Base-by-base conservation (phyloP, 2,113 vertebrate genomes). In the Spilogale gracilis region DNA sequence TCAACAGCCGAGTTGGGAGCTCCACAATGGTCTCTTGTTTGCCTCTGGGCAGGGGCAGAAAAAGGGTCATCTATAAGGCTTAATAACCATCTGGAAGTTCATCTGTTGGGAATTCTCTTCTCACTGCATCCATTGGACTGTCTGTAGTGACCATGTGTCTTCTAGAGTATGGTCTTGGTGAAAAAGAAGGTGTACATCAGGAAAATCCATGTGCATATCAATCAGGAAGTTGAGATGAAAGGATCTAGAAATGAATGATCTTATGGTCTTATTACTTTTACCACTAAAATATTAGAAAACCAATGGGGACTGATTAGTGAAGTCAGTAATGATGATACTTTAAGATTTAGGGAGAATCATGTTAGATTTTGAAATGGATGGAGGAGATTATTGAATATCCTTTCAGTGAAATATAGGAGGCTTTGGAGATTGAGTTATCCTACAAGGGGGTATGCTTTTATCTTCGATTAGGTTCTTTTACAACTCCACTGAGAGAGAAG, bases 21-120 rank as follows among this genome's bases (percentile, higher is more conserved):
- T 93, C 73, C 67, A 95, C 69, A 96, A 61, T 56, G 67, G n/a
- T 76, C 58, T 93, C 38, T 80, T 88, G 58, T 86, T 94, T 73
- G 54, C 65, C 87, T 95, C 90, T 69, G 48, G 54, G 30, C 67
- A 58, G 45, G 14, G 61, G 38, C 30, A 61, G 74, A 88, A 82
- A 61, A 25, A 52, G 1, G 27, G 16, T 60, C 43, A 54, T 90
- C 85, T 23, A 30, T 67, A 54, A 25, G 25, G 9, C 52, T 50
- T 84, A 50, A 52, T 27, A 20, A 14, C 14, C 38, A 54, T 11
- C 61, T 76, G 13, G 4, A 30, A 90, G 27, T 23, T 60, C 48
- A 65, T 76, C 89, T 76, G 16, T 27, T 84, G 80, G 80, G 83
- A 60, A 54, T 90, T 84, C 63, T 82, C 32, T 17, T 81, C 20